These are phyloP conservation scores for Chaunax sp. DNA, from an alignment of 2,797 vertebrate species.

Conservation along the genomic window DNA sequence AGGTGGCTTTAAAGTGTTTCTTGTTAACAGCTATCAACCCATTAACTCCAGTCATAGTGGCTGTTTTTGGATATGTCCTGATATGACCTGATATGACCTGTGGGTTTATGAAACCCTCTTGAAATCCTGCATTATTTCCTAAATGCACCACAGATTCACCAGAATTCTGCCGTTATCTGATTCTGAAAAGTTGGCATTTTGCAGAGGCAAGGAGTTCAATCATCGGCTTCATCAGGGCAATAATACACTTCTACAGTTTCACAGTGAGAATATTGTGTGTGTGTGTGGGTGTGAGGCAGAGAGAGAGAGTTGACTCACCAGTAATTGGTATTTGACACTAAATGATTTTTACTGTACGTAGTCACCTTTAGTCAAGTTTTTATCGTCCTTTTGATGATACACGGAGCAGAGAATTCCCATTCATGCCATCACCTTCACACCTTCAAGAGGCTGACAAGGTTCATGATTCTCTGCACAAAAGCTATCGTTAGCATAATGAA, in stretches of 20 bases:
- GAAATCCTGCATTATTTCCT: slow-evolving; percentile 29
- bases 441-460: slow-evolving; percentile 27
- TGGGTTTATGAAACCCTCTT: slow-evolving; percentile 40
- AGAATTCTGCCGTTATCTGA: slow-evolving; percentile 12
- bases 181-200: slow-evolving; percentile 32
- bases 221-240: slow-evolving; percentile 6
- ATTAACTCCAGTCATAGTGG: slow-evolving; percentile 47
- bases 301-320: slow-evolving; percentile 8
- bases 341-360: slow-evolving; percentile 19
- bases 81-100: slow-evolving; percentile 17
- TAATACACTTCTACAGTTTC: not conserved
- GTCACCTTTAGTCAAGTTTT: slow-evolving; percentile 38
- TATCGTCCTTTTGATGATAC: slow-evolving; percentile 15
- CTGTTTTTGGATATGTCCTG: slow-evolving; percentile 33
- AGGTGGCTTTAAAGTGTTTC: slow-evolving; percentile 40
- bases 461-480: slow-evolving; percentile 38
- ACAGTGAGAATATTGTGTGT: not conserved
- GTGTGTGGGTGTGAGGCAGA: not conserved
- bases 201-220: slow-evolving; percentile 7
- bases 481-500: slow-evolving; percentile 46
- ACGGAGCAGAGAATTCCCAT: slow-evolving; percentile 2
- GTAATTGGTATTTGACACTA: slow-evolving; percentile 42
- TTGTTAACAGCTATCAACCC: slow-evolving; percentile 48
- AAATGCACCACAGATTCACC: slow-evolving; percentile 17
- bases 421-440: not conserved